A percentile compares a stretch with the other conserved stretches of the same genome.
Conservation (phyloP, 2,113 vertebrate species). For the Ceratotherium simum region DNA sequence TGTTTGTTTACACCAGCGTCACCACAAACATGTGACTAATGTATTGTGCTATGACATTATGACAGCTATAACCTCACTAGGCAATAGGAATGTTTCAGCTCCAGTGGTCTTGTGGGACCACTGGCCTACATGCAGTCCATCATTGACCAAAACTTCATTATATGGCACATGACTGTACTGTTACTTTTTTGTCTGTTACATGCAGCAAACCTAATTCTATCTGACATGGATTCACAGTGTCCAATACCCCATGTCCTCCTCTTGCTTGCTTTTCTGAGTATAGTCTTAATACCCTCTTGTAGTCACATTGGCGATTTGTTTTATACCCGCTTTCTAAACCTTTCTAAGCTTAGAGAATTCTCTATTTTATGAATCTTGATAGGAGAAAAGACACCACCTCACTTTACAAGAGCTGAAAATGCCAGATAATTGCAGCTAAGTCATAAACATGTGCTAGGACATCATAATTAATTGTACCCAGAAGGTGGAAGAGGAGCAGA, state of each 20-base stretch:
- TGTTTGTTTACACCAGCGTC: too few species aligned
- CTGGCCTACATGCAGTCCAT: too few species aligned
- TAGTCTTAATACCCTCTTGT: not conserved
- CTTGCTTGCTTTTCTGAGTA: constrained; percentile 3
- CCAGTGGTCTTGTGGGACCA: too few species aligned
- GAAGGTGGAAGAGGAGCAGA: not conserved
- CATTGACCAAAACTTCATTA: too few species aligned
- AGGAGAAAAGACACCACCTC: not conserved
- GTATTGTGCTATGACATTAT: too few species aligned
- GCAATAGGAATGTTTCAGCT: too few species aligned
- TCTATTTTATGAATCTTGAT: not conserved
- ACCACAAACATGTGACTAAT: too few species aligned
- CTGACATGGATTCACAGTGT: not conserved
- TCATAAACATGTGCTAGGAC: not conserved
- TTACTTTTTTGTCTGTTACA: not conserved
- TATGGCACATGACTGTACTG: too few species aligned
- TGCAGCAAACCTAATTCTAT: not conserved
- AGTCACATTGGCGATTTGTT: not conserved
- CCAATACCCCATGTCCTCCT: not conserved
- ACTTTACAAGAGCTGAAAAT: constrained; percentile 10
- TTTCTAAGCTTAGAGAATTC: constrained; percentile 2
- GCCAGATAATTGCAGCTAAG: not conserved
- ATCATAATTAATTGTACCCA: not conserved
- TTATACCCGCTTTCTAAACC: not conserved
- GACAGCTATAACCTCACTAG: too few species aligned